phyloP scores from a whole-genome alignment of 1,140 invertebrate species.

The Homalodisca vitripennis region DNA sequence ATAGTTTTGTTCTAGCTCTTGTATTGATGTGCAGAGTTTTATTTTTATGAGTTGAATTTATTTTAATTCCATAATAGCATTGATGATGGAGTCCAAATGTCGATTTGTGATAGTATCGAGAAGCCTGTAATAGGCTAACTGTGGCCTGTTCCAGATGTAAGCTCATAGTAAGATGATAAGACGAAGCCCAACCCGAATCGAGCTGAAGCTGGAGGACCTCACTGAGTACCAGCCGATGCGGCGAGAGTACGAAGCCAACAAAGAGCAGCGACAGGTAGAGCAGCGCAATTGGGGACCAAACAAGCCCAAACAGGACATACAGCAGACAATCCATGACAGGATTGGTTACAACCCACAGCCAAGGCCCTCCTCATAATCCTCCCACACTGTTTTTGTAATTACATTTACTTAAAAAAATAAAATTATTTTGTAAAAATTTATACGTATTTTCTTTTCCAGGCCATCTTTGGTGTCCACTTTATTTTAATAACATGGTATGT shows the following conservation, averaged over 20 bases:
- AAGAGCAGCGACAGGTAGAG: conserved; percentile 26
- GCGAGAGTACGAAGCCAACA: conserved; percentile 26
- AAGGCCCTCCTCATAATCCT: conserved; percentile 26
- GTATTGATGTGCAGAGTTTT: neutral
- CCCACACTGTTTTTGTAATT: too few species aligned
- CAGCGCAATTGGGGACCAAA: conserved; percentile 29
- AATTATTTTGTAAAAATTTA: neutral
- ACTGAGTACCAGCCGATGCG: conserved; percentile 34
- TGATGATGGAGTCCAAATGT: neutral
- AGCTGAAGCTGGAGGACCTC: conserved; percentile 39
- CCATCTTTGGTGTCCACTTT: conserved; percentile 7
- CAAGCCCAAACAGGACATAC: conserved; percentile 34
- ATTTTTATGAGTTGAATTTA: neutral
- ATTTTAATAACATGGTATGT: conserved; percentile 15
- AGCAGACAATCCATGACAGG: conserved; percentile 36
- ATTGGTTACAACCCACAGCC: conserved; percentile 38
- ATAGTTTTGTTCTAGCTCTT: neutral
- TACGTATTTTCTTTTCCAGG: conserved; percentile 5
- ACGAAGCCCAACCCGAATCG: conserved; percentile 38
- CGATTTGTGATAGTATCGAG: neutral
- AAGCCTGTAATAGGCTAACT: too few species aligned
- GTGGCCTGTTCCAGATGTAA: too few species aligned
- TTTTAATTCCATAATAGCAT: neutral
- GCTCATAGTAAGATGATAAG: conserved; percentile 39
- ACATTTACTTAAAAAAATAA: neutral